These are phyloP conservation scores for Danio aesculapii DNA, from an alignment of 2,797 vertebrate genomes.

Conservation along the genomic window DNA sequence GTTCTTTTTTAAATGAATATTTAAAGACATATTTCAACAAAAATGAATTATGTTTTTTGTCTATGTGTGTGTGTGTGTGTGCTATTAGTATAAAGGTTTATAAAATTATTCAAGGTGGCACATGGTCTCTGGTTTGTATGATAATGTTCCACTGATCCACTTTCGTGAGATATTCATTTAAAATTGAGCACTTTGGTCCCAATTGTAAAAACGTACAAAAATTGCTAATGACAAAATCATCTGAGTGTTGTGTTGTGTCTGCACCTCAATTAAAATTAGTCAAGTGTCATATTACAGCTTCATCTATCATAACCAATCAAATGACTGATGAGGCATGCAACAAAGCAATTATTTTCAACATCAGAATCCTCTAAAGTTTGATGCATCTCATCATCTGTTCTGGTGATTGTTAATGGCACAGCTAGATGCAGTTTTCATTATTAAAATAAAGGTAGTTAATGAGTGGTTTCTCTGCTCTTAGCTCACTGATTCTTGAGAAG, in stretches of 20 bases:
- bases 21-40: background rate
- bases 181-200: conserved; percentile 36
- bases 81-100: background rate
- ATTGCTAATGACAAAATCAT: conserved; percentile 54
- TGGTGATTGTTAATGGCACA: conserved; percentile 13
- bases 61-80: background rate
- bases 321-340: conserved; percentile 37
- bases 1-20: background rate
- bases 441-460: background rate
- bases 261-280: conserved; percentile 53
- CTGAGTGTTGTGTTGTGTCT: conserved; percentile 45
- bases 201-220: conserved; percentile 38
- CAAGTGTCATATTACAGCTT: conserved; percentile 50
- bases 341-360: conserved; percentile 56
- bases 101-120: conserved; percentile 1
- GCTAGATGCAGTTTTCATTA: conserved; percentile 5
- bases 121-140: conserved; percentile 6
- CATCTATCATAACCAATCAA: conserved; percentile 35
- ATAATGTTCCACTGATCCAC: conserved; percentile 18
- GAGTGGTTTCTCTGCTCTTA: background rate
- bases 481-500: background rate
- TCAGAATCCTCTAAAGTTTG: conserved; percentile 27
- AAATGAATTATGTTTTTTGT: background rate
- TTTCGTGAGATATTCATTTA: conserved; percentile 33
- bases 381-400: conserved; percentile 40